Conservation (phyloP, 2,797 vertebrate genomes). For the Macrochelys suwanniensis region DNA sequence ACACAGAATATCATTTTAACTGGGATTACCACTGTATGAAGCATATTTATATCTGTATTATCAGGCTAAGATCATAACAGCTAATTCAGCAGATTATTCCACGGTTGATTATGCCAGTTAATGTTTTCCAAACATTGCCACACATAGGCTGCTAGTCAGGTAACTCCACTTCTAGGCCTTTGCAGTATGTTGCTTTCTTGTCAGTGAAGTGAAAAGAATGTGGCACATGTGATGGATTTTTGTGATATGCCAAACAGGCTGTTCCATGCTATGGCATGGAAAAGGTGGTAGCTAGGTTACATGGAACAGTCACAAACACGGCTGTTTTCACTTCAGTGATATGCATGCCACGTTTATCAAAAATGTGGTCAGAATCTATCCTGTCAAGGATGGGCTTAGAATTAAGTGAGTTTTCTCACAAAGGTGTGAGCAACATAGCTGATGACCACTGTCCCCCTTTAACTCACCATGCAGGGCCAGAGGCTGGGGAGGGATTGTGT, state of each 20-base stretch:
- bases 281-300: background rate
- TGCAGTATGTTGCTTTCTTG: conserved; percentile 4
- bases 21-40: background rate
- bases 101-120: background rate
- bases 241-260: background rate
- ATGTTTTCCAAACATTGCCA: conserved; percentile 4
- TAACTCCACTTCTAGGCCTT: background rate
- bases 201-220: background rate
- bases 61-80: background rate
- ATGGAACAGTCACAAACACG: background rate
- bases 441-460: background rate
- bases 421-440: background rate
- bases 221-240: background rate
- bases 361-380: background rate
- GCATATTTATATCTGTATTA: background rate
- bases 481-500: background rate
- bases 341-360: background rate
- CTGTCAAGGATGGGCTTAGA: background rate
- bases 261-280: background rate
- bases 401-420: background rate
- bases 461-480: background rate
- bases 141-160: background rate
- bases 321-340: background rate
- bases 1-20: background rate
- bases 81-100: background rate